These are phyloP conservation scores for Phyllotis vaccarum DNA, from an alignment of 2,797 vertebrate species.

Conservation along the genomic window DNA sequence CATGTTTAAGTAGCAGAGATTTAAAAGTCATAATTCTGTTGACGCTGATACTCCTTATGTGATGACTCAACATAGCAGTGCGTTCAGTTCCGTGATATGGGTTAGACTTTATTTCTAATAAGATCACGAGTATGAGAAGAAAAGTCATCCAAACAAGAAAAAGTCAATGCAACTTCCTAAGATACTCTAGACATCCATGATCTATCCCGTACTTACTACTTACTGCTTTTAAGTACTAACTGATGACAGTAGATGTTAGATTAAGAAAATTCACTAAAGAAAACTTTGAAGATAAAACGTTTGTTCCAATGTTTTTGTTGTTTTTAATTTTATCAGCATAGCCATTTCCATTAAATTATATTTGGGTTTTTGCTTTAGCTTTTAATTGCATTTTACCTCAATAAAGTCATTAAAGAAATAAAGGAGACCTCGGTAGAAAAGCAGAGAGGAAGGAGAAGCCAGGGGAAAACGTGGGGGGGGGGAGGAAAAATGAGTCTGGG, in stretches of 20 bases:
- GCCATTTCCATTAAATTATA: background rate
- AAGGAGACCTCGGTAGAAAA: background rate
- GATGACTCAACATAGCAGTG: background rate
- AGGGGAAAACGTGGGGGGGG: accelerated
- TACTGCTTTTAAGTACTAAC: background rate
- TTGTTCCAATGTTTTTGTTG: background rate
- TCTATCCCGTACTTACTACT: background rate
- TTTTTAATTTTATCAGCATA: background rate
- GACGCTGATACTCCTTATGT: background rate
- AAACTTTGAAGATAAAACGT: background rate
- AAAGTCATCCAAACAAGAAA: background rate
- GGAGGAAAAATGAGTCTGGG: background rate
- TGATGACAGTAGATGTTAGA: background rate
- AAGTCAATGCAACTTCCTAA: background rate
- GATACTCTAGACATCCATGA: background rate
- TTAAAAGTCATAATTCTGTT: background rate
- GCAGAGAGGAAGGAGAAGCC: background rate
- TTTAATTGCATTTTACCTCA: background rate
- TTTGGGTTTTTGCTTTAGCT: background rate
- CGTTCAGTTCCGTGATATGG: background rate
- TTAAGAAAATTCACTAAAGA: background rate
- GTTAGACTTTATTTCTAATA: background rate
- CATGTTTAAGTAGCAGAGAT: slow-evolving; percentile 43
- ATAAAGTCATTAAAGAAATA: background rate
- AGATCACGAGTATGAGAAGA: background rate